Percentiles rank a stretch among this genome's conserved stretches.
Evolutionary conservation across 2,797 vertebrate species (phyloP).

Genomic region (Acanthurus lineatus): DNA sequence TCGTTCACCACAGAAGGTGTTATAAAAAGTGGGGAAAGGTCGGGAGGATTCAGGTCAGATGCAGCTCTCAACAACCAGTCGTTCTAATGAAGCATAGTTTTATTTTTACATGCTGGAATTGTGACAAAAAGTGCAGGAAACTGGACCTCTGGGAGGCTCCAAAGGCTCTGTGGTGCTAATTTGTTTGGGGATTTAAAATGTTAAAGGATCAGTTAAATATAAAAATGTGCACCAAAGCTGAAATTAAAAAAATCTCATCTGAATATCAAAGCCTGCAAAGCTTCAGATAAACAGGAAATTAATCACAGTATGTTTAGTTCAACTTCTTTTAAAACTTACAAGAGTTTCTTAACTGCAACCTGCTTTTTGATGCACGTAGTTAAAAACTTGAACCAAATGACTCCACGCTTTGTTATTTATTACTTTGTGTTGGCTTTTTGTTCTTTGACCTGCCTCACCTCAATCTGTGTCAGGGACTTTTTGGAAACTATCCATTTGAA

Average conservation of each 20-base stretch:
- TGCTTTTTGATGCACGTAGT: too few relatives aligned
- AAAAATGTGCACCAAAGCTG: neutral
- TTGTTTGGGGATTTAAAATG: neutral
- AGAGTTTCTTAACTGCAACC: too few relatives aligned
- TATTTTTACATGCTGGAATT: neutral
- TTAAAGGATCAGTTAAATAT: neutral
- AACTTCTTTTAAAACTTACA: slow-evolving; percentile 4
- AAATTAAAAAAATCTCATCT: too few relatives aligned
- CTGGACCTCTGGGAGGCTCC: neutral
- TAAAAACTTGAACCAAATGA: neutral
- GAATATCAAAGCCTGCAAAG: too few relatives aligned
- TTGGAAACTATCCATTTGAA: neutral
- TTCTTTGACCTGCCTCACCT: slow-evolving; percentile 20
- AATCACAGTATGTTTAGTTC: neutral
- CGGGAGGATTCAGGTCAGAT: neutral
- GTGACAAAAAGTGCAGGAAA: neutral
- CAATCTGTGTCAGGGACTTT: neutral
- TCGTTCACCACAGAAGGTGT: neutral
- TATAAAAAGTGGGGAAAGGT: too few relatives aligned
- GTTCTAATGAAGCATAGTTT: neutral
- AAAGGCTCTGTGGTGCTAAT: neutral
- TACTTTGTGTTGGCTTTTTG: neutral
- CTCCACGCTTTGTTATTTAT: slow-evolving; percentile 13
- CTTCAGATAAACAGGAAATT: neutral
- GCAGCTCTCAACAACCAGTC: neutral